Percentiles rank a stretch among this genome's conserved stretches.
These are phyloP conservation scores for Aldrovandia affinis DNA, from an alignment of 2,797 vertebrate species.

Conservation along the genomic window DNA sequence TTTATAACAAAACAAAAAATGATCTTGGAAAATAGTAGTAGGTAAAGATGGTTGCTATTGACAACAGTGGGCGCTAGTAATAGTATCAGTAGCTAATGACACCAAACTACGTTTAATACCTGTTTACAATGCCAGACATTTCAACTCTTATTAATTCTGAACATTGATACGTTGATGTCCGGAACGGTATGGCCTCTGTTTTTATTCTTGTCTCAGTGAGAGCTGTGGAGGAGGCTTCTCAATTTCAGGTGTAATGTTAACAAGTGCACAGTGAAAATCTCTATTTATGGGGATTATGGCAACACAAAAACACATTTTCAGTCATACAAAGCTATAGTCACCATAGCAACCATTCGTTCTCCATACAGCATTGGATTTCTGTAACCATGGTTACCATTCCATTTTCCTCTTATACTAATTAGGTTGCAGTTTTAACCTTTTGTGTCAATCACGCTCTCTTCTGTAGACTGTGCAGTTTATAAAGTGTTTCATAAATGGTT, in stretches of 20 bases:
- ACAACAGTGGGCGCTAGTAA: background rate
- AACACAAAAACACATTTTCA: constrained; percentile 4
- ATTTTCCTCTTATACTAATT: constrained; percentile 39
- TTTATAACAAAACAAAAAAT: background rate
- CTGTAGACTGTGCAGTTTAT: background rate
- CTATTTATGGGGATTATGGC: background rate
- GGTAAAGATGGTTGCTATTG: background rate
- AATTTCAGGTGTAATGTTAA: background rate
- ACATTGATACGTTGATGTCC: background rate
- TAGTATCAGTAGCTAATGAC: background rate
- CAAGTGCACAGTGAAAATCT: background rate
- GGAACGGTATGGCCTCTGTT: background rate
- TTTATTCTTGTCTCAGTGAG: too few relatives aligned
- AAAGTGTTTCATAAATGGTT: constrained; percentile 5
- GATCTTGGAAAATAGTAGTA: background rate
- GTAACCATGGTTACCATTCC: constrained; percentile 51
- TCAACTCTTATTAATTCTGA: background rate
- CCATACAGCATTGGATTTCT: constrained; percentile 38
- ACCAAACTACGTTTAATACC: background rate
- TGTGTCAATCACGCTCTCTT: background rate
- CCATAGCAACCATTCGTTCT: constrained; percentile 49
- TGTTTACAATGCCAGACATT: background rate
- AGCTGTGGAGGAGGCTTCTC: background rate
- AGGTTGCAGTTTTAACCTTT: constrained; percentile 22
- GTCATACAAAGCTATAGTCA: constrained; percentile 16